These are phyloP conservation scores for Origma solitaria DNA, from an alignment of 2,113 vertebrate genomes.

Conservation along the genomic window DNA sequence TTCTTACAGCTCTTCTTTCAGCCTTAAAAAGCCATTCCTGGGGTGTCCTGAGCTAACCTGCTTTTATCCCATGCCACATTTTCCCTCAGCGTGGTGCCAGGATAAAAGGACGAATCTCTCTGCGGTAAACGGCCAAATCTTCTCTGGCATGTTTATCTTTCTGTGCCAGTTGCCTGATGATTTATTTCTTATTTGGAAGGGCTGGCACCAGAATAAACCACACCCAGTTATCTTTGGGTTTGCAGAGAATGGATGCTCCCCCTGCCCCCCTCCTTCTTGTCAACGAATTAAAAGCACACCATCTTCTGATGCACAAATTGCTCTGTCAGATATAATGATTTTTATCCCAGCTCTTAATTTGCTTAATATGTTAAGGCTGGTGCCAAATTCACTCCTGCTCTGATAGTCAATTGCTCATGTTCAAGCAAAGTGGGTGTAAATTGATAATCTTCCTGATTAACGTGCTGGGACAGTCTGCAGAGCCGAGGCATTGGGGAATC, in stretches of 20 bases:
- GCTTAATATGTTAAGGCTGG: neutral
- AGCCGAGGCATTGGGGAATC: neutral
- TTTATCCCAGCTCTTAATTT: constrained; percentile 43
- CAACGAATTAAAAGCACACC: neutral
- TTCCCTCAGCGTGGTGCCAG: neutral
- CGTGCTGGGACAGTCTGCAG: neutral
- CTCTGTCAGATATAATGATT: constrained; percentile 27
- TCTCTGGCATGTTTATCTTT: neutral
- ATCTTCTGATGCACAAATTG: neutral
- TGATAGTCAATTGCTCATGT: neutral
- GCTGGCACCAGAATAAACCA: neutral
- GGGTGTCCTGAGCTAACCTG: neutral
- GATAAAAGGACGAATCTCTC: neutral
- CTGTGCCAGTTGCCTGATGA: neutral
- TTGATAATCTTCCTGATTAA: constrained; percentile 11
- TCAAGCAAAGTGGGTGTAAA: constrained; percentile 31
- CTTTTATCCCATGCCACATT: neutral
- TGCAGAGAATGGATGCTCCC: neutral
- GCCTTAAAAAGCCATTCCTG: neutral
- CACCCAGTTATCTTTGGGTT: neutral
- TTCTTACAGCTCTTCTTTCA: neutral
- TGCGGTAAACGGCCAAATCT: neutral
- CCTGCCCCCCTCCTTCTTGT: neutral
- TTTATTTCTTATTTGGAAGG: neutral
- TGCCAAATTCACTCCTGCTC: neutral